phyloP scores from a whole-genome alignment of 2,888 invertebrate genomes.

The Nomada fabriciana region DNA sequence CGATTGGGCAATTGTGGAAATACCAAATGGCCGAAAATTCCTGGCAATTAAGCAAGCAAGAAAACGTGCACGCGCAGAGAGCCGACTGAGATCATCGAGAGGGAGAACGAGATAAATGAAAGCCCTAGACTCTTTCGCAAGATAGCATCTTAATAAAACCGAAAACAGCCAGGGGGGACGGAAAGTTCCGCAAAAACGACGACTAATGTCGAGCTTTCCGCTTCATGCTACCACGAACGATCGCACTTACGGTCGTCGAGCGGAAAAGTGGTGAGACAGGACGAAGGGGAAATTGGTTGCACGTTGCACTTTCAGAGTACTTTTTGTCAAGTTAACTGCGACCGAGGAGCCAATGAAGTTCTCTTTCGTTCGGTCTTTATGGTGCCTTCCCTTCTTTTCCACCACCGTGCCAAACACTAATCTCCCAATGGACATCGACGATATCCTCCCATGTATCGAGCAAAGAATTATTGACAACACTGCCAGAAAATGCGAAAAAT shows the following conservation, averaged over 20 bases:
- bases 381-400: conserved; percentile 59
- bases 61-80: too few species aligned
- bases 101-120: not conserved
- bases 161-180: not conserved
- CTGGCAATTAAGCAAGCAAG: too few species aligned
- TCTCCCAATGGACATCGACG: not conserved
- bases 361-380: conserved; percentile 75
- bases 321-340: conserved; percentile 72
- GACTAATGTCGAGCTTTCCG: conserved; percentile 70
- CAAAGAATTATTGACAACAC: too few species aligned
- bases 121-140: not conserved
- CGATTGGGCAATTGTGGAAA: too few species aligned
- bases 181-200: conserved; percentile 31
- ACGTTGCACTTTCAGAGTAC: conserved; percentile 78
- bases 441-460: too few species aligned
- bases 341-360: conserved; percentile 73
- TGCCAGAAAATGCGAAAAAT: too few species aligned
- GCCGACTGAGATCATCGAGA: not conserved
- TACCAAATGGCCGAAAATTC: too few species aligned
- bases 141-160: not conserved
- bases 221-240: conserved; percentile 77
- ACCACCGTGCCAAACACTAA: not conserved
- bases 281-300: conserved; percentile 78
- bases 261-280: conserved; percentile 82
- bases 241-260: conserved; percentile 77